phyloP scores from a whole-genome alignment of 2,113 vertebrate species.

The Corythaeola cristata region DNA sequence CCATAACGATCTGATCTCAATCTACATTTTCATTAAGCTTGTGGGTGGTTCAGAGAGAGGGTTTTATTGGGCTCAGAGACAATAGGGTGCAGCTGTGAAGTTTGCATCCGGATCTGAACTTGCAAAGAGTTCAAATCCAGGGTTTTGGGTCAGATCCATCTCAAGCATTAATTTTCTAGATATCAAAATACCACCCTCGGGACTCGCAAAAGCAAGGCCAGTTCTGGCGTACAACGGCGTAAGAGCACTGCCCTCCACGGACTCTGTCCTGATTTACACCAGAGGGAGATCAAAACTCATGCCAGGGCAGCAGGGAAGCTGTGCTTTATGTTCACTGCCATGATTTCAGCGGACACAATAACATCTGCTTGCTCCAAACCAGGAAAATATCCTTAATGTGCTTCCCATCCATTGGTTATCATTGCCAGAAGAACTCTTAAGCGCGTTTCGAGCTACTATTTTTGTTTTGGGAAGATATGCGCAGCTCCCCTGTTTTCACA shows the following conservation, averaged over 20 bases:
- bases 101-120: constrained; percentile 23
- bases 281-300: background rate
- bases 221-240: background rate
- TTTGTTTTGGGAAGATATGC: constrained; percentile 29
- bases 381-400: constrained; percentile 25
- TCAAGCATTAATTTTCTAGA: background rate
- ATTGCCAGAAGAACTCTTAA: constrained; percentile 26
- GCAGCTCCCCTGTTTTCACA: background rate
- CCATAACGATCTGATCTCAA: background rate
- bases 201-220: background rate
- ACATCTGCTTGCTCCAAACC: constrained; percentile 19
- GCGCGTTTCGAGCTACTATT: background rate
- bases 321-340: background rate
- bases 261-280: background rate
- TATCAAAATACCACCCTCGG: background rate
- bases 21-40: background rate
- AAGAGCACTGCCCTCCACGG: background rate
- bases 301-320: constrained; percentile 18
- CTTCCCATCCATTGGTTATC: constrained; percentile 31
- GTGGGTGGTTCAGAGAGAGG: constrained; percentile 36
- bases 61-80: constrained; percentile 33
- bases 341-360: background rate
- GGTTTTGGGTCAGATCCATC: background rate
- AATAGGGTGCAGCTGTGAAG: constrained; percentile 43
- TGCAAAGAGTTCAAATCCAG: constrained; percentile 2